Evolutionary conservation across 2,888 invertebrate species (phyloP).

Genomic region (Halictus quadricinctus): DNA sequence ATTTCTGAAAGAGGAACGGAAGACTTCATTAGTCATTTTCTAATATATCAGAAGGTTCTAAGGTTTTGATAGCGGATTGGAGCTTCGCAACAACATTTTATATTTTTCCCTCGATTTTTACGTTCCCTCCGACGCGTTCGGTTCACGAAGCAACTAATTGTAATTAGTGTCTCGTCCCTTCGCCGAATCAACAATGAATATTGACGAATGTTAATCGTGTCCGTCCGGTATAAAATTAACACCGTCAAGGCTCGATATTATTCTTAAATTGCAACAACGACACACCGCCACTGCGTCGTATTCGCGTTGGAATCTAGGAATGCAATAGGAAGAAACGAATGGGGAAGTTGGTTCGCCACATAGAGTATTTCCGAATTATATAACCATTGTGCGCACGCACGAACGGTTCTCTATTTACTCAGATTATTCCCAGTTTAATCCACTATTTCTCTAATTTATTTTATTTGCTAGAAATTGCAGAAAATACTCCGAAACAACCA

Average conservation of each 20-base stretch:
- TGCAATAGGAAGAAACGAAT: not conserved
- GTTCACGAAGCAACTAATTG: slow-evolving; percentile 33
- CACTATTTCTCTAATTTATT: not conserved
- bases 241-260: slow-evolving; percentile 27
- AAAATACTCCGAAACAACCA: too few species aligned
- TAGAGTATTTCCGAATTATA: not conserved
- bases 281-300: not conserved
- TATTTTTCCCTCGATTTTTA: not conserved
- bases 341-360: not conserved
- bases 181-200: slow-evolving; percentile 53
- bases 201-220: slow-evolving; percentile 48
- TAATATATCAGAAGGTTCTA: too few species aligned
- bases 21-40: too few species aligned
- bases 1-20: too few species aligned
- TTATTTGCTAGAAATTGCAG: not conserved
- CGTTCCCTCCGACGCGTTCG: slow-evolving; percentile 14
- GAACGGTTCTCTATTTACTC: not conserved
- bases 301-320: not conserved
- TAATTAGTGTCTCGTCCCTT: slow-evolving; percentile 54
- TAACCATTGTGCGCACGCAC: not conserved
- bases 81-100: not conserved
- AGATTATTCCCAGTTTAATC: not conserved
- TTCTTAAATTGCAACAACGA: slow-evolving; percentile 22
- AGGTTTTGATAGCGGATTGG: not conserved
- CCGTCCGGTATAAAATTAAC: slow-evolving; percentile 40